Conservation (phyloP, 2,888 invertebrate genomes). For the Apotomis turbidana region DNA sequence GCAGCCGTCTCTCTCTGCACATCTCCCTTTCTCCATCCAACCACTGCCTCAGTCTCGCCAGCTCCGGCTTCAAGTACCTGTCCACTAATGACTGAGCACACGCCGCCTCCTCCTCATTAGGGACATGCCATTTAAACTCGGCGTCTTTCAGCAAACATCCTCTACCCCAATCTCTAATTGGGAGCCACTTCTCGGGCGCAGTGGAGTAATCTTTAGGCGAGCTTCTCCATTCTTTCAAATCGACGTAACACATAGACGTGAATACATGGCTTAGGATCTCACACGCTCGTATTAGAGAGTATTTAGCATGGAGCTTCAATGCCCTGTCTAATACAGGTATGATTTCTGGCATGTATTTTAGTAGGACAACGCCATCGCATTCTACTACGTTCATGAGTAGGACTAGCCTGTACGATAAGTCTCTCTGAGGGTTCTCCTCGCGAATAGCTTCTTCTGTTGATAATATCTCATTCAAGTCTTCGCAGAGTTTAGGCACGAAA, state of each 20-base stretch:
- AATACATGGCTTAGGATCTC: conserved; percentile 85
- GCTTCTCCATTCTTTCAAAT: conserved; percentile 86
- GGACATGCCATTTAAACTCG: conserved; percentile 90
- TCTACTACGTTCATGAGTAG: conserved; percentile 89
- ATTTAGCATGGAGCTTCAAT: conserved; percentile 87
- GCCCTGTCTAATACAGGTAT: conserved; percentile 87
- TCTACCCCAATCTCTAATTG: conserved; percentile 92
- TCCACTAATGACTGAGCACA: conserved; percentile 86
- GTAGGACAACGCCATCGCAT: conserved; percentile 85
- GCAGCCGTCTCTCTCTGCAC: conserved; percentile 86
- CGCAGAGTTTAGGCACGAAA: conserved; percentile 89
- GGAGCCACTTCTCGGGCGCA: conserved; percentile 87
- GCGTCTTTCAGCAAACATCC: conserved; percentile 86
- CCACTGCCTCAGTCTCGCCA: conserved; percentile 84
- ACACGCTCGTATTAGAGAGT: conserved; percentile 86
- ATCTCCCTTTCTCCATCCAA: conserved; percentile 77
- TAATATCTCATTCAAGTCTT: conserved; percentile 85
- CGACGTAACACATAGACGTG: conserved; percentile 84
- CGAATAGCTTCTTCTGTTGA: conserved; percentile 86
- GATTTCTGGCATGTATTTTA: conserved; percentile 87
- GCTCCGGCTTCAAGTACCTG: conserved; percentile 86
- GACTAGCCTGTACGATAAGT: conserved; percentile 90
- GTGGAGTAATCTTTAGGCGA: conserved; percentile 84
- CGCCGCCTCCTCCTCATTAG: conserved; percentile 87
- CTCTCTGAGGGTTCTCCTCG: conserved; percentile 91